Percentiles rank a stretch among this genome's conserved stretches.
These are phyloP conservation scores for Paralvinella palmiformis DNA, from an alignment of 1,140 invertebrate species.

Conservation along the genomic window DNA sequence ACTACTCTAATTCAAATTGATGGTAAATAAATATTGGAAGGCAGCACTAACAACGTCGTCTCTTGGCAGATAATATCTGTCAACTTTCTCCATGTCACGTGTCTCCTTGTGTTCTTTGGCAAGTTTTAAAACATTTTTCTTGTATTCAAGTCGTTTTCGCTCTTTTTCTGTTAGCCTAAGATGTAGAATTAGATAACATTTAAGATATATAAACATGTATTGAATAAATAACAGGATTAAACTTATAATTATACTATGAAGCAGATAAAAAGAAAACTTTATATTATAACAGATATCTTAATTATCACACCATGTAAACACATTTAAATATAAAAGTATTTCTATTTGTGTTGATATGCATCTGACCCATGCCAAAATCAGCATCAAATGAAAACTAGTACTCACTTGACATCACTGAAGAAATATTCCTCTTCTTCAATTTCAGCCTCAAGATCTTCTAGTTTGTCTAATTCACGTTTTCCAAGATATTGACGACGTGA, in stretches of 20 bases:
- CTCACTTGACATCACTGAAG: slow-evolving; percentile 80
- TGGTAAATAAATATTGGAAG: slow-evolving; percentile 7
- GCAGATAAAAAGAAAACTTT: slow-evolving; percentile 4
- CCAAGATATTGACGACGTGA: slow-evolving; percentile 89
- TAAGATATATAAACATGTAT: too few relatives aligned
- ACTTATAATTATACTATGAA: too few relatives aligned
- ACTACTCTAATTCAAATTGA: background rate
- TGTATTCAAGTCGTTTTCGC: slow-evolving; percentile 75
- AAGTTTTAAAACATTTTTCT: slow-evolving; percentile 81
- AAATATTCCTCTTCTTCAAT: slow-evolving; percentile 95
- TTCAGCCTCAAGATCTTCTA: slow-evolving; percentile 89
- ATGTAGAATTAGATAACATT: too few relatives aligned
- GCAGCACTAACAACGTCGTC: slow-evolving; percentile 51
- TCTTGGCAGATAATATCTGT: slow-evolving; percentile 88
- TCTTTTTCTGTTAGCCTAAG: slow-evolving; percentile 75
- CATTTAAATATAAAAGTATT: background rate
- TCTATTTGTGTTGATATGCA: background rate
- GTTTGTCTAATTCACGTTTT: slow-evolving; percentile 93
- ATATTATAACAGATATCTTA: background rate
- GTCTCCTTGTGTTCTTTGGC: slow-evolving; percentile 95
- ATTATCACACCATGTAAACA: background rate
- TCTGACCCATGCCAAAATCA: too few relatives aligned
- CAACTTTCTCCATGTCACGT: slow-evolving; percentile 80
- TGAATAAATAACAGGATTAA: too few relatives aligned
- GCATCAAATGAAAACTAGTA: too few relatives aligned